phyloP scores from a whole-genome alignment of 2,797 vertebrate genomes.

The Molothrus ater region DNA sequence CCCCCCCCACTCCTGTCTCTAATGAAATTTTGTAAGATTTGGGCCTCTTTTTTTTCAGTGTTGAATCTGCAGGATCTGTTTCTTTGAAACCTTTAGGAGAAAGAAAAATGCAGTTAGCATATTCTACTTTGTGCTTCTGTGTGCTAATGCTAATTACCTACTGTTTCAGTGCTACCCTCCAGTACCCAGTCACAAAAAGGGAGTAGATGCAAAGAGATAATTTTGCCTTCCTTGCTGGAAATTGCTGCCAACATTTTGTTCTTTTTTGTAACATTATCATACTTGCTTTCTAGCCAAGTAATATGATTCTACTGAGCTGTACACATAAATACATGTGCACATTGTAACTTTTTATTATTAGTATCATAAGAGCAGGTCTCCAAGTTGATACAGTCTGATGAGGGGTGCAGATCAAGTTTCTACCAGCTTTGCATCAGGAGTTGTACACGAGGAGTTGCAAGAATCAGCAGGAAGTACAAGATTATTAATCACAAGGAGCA shows the following conservation, averaged over 20 bases:
- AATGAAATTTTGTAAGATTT: neutral
- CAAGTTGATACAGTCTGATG: neutral
- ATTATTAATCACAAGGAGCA: neutral
- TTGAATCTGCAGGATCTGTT: neutral
- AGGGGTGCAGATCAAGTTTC: neutral
- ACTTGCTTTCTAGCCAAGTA: neutral
- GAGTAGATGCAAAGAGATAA: neutral
- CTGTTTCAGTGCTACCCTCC: neutral
- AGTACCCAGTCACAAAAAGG: neutral
- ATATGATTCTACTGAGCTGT: neutral
- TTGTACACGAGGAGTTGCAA: rapidly evolving
- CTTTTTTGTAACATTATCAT: neutral
- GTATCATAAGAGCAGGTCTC: neutral
- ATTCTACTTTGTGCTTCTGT: neutral
- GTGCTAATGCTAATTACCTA: neutral
- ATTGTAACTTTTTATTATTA: neutral
- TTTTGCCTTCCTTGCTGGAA: neutral
- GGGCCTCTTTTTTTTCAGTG: neutral
- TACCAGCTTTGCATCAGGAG: neutral
- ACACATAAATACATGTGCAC: rapidly evolving
- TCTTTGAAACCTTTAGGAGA: neutral
- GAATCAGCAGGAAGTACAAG: neutral
- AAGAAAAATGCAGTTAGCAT: neutral
- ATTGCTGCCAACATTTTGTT: neutral
- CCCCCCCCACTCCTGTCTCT: rapidly evolving